These are phyloP conservation scores for Timema podura DNA, from an alignment of 2,888 invertebrate genomes.

Conservation along the genomic window DNA sequence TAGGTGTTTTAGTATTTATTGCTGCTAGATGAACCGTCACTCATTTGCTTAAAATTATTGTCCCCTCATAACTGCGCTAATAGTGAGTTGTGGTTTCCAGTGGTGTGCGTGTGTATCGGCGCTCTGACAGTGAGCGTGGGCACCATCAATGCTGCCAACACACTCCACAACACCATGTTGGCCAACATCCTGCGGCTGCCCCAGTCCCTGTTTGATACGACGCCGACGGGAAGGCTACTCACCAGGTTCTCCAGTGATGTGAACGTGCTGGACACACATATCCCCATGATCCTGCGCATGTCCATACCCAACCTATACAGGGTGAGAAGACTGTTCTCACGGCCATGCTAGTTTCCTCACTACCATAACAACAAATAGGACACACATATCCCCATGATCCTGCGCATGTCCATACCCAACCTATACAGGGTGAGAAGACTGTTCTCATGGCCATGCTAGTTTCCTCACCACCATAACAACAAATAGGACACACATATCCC, in stretches of 20 bases:
- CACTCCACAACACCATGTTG: conserved; percentile 56
- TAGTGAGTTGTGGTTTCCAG: conserved; percentile 37
- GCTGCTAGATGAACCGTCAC: too few species aligned
- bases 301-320: conserved; percentile 12
- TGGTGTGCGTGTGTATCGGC: conserved; percentile 52
- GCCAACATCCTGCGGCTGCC: conserved; percentile 57
- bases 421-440: conserved; percentile 10
- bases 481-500: conserved; percentile 54
- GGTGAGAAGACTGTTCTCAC: conserved; percentile 1
- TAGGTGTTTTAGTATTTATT: too few species aligned
- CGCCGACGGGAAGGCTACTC: conserved; percentile 70
- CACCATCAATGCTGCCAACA: conserved; percentile 55
- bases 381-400: conserved; percentile 46
- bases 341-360: too few species aligned
- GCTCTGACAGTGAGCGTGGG: conserved; percentile 56
- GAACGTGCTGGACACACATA: conserved; percentile 51
- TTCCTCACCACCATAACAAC: too few species aligned
- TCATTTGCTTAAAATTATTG: too few species aligned
- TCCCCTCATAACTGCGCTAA: too few species aligned
- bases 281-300: conserved; percentile 42
- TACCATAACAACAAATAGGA: too few species aligned
- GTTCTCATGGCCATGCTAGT: too few species aligned
- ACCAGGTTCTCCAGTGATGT: conserved; percentile 58
- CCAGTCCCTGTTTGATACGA: conserved; percentile 64
- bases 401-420: conserved; percentile 3